Percentiles rank a stretch among this genome's conserved stretches.
These are phyloP conservation scores for Diacarnus erythraeanus DNA, from an alignment of 37 sponge, comb jelly and placozoan genomes.

Conservation along the genomic window DNA sequence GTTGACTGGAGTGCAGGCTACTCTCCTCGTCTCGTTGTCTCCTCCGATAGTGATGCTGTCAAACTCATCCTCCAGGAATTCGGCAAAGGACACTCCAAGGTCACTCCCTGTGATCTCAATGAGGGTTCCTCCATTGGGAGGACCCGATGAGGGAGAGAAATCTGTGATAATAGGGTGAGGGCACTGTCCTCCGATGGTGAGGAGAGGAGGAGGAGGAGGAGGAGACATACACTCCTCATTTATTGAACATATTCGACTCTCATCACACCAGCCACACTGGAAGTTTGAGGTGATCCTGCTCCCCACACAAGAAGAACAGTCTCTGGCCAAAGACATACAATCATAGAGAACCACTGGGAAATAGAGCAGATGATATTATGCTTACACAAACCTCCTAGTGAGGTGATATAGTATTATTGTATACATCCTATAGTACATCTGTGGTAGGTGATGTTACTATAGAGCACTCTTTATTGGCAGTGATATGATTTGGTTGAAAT, in stretches of 20 bases:
- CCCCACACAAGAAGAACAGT: constrained; percentile 53
- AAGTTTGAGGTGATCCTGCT: constrained; percentile 14
- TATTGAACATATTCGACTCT: not conserved
- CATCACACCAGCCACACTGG: constrained; percentile 59
- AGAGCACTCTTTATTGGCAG: no score
- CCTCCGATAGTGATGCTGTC: not conserved
- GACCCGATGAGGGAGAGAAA: constrained; percentile 59
- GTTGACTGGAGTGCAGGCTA: constrained; percentile 21
- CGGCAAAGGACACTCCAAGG: constrained; percentile 52
- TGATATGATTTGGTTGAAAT: no score
- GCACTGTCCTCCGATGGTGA: constrained; percentile 21
- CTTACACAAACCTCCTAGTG: no score
- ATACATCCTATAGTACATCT: no score
- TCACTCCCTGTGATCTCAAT: constrained; percentile 70
- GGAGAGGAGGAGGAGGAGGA: not conserved
- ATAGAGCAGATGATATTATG: not conserved
- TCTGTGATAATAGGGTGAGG: constrained; percentile 39
- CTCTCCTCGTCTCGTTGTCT: no score
- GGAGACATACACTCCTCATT: not conserved
- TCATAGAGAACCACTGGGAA: constrained; percentile 43
- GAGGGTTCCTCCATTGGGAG: constrained; percentile 63
- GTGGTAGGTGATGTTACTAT: no score
- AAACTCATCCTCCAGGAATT: constrained; percentile 1
- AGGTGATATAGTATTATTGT: no score
- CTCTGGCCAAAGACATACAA: constrained; percentile 18